Conservation (phyloP, 2,797 vertebrate genomes). For the Pseudopleuronectes americanus region DNA sequence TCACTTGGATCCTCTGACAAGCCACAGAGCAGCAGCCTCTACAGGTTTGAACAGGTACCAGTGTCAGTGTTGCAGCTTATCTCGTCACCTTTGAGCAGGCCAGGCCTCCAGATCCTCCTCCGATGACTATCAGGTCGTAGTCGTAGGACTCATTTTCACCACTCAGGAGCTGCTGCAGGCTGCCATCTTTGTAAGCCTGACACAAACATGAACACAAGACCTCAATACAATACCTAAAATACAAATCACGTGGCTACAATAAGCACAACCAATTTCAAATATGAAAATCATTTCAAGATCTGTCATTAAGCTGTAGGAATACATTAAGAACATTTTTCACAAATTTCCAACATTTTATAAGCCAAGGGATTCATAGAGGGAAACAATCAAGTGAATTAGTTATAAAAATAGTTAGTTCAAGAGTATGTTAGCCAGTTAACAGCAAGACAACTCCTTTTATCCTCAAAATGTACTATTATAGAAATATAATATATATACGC, state of each 20-base stretch:
- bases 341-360: not conserved
- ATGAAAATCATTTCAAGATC: no score
- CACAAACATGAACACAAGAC: not conserved
- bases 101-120: conserved; percentile 96
- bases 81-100: conserved; percentile 93
- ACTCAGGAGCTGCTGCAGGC: conserved; percentile 89
- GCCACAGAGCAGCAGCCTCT: not conserved
- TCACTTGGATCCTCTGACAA: not conserved
- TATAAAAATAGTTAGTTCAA: no score
- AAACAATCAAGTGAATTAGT: not conserved
- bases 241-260: not conserved
- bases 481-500: no score
- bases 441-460: no score
- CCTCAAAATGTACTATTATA: no score
- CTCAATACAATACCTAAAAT: not conserved
- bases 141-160: conserved; percentile 82
- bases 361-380: not conserved
- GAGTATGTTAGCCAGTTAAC: no score
- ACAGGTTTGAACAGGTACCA: not conserved
- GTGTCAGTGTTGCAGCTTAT: not conserved
- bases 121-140: conserved; percentile 96
- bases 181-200: conserved; percentile 91
- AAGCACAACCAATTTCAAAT: no score
- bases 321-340: not conserved
- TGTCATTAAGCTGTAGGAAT: no score